phyloP scores from a whole-genome alignment of 2,113 vertebrate species.

The Strix uralensis region DNA sequence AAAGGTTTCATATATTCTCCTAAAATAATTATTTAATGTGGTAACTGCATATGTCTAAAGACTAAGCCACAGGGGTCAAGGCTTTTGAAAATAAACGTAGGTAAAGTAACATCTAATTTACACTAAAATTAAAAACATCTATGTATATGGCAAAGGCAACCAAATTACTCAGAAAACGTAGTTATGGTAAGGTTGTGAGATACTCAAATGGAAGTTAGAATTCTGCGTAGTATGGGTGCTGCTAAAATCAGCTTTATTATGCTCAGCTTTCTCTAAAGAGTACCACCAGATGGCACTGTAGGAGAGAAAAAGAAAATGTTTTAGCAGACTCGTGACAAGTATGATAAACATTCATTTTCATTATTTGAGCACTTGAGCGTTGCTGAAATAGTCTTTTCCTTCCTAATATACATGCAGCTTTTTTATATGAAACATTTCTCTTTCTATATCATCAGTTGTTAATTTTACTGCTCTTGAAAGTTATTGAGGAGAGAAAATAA shows the following conservation, averaged over 20 bases:
- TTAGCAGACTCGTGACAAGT: rapidly evolving
- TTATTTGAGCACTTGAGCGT: neutral
- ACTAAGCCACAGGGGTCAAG: neutral
- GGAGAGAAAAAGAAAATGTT: slow-evolving; percentile 55
- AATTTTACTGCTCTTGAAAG: neutral
- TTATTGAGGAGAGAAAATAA: neutral
- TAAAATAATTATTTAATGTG: neutral
- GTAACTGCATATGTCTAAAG: rapidly evolving
- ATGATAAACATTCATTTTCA: rapidly evolving
- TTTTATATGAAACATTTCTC: neutral
- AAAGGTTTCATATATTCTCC: neutral
- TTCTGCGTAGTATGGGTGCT: rapidly evolving
- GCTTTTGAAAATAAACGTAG: neutral
- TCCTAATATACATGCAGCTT: neutral
- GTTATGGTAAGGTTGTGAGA: neutral
- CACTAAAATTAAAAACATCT: neutral
- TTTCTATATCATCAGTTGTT: neutral
- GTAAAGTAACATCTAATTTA: neutral
- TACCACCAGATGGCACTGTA: slow-evolving; percentile 71
- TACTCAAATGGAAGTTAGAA: neutral
- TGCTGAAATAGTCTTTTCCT: neutral
- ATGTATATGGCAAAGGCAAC: neutral
- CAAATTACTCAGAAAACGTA: neutral
- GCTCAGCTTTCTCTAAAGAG: neutral
- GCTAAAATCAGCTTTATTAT: neutral